Evolutionary conservation across 2,888 invertebrate species (phyloP), one percentile per base, ranked within the genome.

Genomic region (Chouioia cunea): DNA sequence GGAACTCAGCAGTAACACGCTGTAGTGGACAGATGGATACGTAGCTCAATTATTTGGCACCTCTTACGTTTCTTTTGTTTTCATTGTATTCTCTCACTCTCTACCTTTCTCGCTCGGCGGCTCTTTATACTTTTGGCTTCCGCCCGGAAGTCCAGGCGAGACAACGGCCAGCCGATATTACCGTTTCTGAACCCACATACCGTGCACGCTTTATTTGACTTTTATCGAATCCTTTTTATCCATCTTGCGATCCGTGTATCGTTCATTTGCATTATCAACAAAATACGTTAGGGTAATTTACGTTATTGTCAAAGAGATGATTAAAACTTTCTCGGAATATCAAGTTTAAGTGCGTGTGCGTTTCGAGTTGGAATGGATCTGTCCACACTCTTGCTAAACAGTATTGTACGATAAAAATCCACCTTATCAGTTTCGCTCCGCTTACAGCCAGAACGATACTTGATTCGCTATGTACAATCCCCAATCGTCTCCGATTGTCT

Each of bases 141-240:
- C 62, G 62, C 4, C 44, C 63, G 71, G 71, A 67, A 71, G 65
- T 60, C 64, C 52, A 71, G 68, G 59, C 64, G 52, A 15, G 59
- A 65, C 67, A 54, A 67, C 71, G 48, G 59, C 36, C 57, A 50
- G 36, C 46, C 60, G 59, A 27, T 53, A 56, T 60, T 54, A 46
- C 52, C 48, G 23, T 46, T 46, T 22, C 14, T 27, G 27, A 27
- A 2, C 27, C 27, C 27, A 27, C 27, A 27, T 27, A 27, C 6
- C 2, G 3, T 27, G 27, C 27, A 27, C 6, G 27, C 27, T 27
- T 27, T 27, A 27, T 27, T 27, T 27, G 6, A 27, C 27, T 27
- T 27, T 27, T 6, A 27, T 27, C 27, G 27, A 27, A 27, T 27
- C 27, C n/a, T n/a, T n/a, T n/a, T n/a, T n/a, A n/a, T 27, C 27